Conservation (phyloP, 2,888 invertebrate genomes). For the Thecophora atra region DNA sequence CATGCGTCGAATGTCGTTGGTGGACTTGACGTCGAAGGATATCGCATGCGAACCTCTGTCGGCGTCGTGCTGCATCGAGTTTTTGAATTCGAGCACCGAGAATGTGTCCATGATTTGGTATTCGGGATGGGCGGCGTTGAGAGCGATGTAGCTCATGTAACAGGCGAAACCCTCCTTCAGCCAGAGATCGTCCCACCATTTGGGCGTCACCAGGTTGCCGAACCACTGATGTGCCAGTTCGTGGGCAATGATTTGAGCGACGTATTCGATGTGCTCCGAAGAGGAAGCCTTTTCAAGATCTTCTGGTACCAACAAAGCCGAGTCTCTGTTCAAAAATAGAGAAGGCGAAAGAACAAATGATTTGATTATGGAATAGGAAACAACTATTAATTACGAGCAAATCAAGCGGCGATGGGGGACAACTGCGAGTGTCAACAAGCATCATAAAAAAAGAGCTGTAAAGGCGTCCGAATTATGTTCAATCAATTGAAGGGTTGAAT, state of each 20-base stretch:
- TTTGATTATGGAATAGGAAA: not conserved
- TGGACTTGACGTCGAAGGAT: slow-evolving; percentile 71
- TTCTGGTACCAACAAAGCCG: slow-evolving; percentile 68
- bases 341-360: not conserved
- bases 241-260: slow-evolving; percentile 77
- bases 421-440: no score
- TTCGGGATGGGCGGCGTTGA: slow-evolving; percentile 68
- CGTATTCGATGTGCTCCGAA: slow-evolving; percentile 71
- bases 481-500: slow-evolving; percentile 4
- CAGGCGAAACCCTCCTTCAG: slow-evolving; percentile 71
- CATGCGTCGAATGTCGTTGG: slow-evolving; percentile 72
- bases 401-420: no score
- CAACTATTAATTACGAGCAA: not conserved
- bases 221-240: slow-evolving; percentile 88
- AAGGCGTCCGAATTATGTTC: not conserved
- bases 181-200: slow-evolving; percentile 81
- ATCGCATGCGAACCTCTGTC: slow-evolving; percentile 74
- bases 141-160: slow-evolving; percentile 67
- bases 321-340: slow-evolving; percentile 68
- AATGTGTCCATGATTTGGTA: slow-evolving; percentile 72
- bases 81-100: slow-evolving; percentile 67
- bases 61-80: slow-evolving; percentile 72
- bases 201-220: slow-evolving; percentile 78
- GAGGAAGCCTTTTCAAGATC: slow-evolving; percentile 65
- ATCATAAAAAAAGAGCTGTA: not conserved